Conservation (phyloP, 2,113 vertebrate species). For the Prolemur simus region DNA sequence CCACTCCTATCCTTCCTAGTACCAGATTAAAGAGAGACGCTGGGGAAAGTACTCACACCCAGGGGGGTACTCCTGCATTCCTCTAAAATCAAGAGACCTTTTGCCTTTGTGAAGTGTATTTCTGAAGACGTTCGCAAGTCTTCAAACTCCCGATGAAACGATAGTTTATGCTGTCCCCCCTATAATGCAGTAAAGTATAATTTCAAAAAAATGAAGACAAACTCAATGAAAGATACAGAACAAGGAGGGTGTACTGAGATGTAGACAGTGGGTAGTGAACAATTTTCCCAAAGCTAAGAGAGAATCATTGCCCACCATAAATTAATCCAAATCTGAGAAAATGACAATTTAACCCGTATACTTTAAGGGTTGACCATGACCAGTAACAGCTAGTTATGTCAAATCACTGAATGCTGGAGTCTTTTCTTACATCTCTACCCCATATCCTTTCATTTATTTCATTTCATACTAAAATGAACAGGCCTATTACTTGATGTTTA, state of each 20-base stretch:
- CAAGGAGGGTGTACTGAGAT: background rate
- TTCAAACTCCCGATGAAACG: background rate
- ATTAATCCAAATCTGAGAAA: background rate
- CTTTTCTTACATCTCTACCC: background rate
- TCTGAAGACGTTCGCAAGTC: background rate
- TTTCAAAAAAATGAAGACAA: background rate
- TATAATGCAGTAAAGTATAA: background rate
- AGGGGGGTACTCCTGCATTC: accelerated
- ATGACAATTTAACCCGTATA: background rate
- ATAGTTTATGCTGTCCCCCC: background rate
- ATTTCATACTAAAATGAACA: conserved; percentile 22
- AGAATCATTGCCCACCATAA: background rate
- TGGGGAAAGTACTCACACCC: background rate
- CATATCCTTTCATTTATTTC: conserved; percentile 19
- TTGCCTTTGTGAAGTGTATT: background rate
- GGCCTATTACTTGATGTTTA: background rate
- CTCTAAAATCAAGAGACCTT: background rate
- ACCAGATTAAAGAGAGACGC: background rate
- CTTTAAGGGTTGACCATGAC: background rate
- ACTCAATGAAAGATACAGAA: background rate
- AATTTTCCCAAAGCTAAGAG: background rate
- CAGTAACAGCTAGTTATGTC: background rate
- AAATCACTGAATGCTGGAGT: background rate
- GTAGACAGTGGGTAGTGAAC: background rate
- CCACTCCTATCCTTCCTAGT: background rate